Base-by-base conservation (phyloP, 2,888 invertebrate genomes). In the Andricus curvator region DNA sequence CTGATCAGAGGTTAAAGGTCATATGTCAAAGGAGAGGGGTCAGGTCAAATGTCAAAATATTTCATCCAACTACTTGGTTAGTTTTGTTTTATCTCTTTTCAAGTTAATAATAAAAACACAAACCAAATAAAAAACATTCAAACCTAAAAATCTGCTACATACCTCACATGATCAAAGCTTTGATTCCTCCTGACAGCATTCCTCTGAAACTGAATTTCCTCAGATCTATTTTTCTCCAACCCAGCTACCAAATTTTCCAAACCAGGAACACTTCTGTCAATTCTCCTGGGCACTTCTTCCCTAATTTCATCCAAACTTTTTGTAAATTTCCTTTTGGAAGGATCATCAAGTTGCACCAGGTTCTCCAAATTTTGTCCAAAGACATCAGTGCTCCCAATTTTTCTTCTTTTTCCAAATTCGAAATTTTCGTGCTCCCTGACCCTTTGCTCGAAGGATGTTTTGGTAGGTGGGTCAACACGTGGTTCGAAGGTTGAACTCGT, bases 301-400 rank as follows among this genome's bases (percentile, higher is more conserved):
- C 90, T 84, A 37, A 92, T 91, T 83, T 91, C 91, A 78, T 91
- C 90, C 44, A 91, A 79, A 74, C 90, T 91, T 79, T 88, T 89
- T 81, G 92, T 81, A 82, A 92, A 88, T 83, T 92, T 87, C 22
- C 89, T 83, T 25, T 88, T 88, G 1, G 84, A 85, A 48, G 89
- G 92, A 56, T 93, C 93, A 11, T 92, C 91, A 33, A 91, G 83
- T 74, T 92, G 91, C 60, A 93, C 90, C 51, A 92, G 82, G 78
- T 92, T 92, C 77, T 91, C 91, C 86, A 92, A 88, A 29, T 91
- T 92, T 79, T 92, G 90, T 1, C 90, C 92, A 74, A 92, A 93
- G 4, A 91, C 90, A 77, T 93, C 93, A 9, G 92, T 93, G 77
- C 89, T 91, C 5, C 90, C 90, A 78, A 90, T 89, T 67, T 89